A percentile compares a stretch with the other conserved stretches of the same genome.
Evolutionary conservation across 1,140 invertebrate genomes (phyloP).

Genomic region (Eufriesea mexicana): DNA sequence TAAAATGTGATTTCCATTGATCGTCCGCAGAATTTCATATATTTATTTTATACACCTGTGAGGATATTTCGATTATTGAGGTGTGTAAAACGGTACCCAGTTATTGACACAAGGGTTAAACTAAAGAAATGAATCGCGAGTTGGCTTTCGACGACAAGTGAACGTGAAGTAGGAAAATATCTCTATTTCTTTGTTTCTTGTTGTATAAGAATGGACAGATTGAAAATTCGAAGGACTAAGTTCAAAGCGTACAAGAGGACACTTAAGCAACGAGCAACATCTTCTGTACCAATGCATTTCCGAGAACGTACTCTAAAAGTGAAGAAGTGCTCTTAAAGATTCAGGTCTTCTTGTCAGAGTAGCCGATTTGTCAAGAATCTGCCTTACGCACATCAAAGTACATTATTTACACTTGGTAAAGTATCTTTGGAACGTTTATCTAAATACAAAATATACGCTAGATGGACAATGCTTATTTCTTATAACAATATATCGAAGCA

Average conservation of each 20-base stretch:
- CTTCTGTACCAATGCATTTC: not conserved
- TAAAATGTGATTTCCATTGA: no score
- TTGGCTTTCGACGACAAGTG: no score
- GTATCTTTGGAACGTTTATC: not conserved
- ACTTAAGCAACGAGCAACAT: not conserved
- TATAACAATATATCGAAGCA: no score
- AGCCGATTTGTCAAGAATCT: slow-evolving; percentile 12
- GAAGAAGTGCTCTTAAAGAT: slow-evolving; percentile 14
- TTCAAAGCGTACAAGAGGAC: not conserved
- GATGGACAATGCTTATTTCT: not conserved
- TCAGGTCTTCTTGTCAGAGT: not conserved
- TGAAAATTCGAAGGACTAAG: not conserved
- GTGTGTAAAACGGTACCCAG: no score
- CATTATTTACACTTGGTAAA: not conserved
- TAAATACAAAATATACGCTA: not conserved
- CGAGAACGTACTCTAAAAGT: not conserved
- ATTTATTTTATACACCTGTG: no score
- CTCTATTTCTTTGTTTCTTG: not conserved
- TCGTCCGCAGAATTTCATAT: no score
- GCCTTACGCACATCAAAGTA: not conserved
- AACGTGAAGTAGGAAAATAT: not conserved
- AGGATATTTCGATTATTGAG: no score
- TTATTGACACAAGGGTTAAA: no score
- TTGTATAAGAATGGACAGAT: not conserved
- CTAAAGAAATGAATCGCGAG: no score